phyloP scores from a whole-genome alignment of 2,113 vertebrate genomes.

The Pterocles burchelli region DNA sequence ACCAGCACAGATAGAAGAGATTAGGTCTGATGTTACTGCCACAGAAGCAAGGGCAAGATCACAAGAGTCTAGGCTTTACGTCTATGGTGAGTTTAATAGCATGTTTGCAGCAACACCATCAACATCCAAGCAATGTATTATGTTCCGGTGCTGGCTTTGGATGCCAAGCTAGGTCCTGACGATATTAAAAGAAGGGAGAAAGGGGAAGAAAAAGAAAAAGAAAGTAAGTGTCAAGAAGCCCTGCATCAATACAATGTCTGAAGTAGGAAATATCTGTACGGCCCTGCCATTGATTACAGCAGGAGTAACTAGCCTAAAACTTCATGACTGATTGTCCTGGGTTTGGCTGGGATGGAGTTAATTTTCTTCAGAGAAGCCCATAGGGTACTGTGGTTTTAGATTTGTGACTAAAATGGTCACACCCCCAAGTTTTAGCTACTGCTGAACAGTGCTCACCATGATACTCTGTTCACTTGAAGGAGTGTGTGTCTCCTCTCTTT shows the following conservation, averaged over 20 bases:
- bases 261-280: background rate
- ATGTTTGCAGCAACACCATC: background rate
- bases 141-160: background rate
- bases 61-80: background rate
- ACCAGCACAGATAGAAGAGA: background rate
- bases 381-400: background rate
- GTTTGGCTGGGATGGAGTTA: background rate
- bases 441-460: background rate
- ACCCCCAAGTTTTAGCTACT: background rate
- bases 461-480: background rate
- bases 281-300: background rate
- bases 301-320: background rate
- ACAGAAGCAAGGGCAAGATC: background rate
- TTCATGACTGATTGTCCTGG: background rate
- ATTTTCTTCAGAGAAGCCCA: background rate
- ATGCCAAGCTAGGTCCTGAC: background rate
- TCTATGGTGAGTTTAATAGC: background rate
- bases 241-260: background rate
- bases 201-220: background rate
- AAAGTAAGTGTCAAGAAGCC: background rate
- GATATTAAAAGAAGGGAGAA: background rate
- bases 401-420: background rate
- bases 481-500: background rate
- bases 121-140: background rate
- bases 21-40: background rate